Conservation (phyloP, 2,797 vertebrate species). For the Notamacropus eugenii region DNA sequence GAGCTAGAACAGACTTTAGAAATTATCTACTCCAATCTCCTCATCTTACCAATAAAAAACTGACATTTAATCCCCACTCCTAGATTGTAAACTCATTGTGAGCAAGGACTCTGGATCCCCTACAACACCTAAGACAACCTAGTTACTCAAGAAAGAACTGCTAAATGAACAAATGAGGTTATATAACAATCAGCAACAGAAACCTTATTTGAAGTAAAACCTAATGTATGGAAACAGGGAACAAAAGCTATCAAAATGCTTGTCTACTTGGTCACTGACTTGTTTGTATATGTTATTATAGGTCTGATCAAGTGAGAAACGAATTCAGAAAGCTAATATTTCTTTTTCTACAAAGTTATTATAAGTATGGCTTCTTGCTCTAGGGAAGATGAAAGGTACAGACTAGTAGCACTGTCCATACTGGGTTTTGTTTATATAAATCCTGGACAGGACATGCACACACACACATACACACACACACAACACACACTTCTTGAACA, state of each 20-base stretch:
- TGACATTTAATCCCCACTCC: not conserved
- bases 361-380: not conserved
- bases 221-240: too few species aligned
- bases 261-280: too few species aligned
- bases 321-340: not conserved
- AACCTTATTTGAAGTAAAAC: not conserved
- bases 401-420: not conserved
- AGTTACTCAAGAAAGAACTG: not conserved
- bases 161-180: not conserved
- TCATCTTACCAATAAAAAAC: not conserved
- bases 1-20: not conserved
- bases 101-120: not conserved
- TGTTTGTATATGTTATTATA: not conserved
- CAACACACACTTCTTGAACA: not conserved
- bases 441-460: not conserved
- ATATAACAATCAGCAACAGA: not conserved
- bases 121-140: not conserved
- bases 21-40: not conserved
- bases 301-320: not conserved
- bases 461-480: not conserved
- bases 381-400: not conserved
- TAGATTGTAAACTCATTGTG: not conserved
- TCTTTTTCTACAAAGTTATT: not conserved
- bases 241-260: not conserved
- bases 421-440: not conserved